Evolutionary conservation across 2,888 invertebrate genomes (phyloP), one percentile per base, ranked within the genome.

Genomic region (Unio pictorum): DNA sequence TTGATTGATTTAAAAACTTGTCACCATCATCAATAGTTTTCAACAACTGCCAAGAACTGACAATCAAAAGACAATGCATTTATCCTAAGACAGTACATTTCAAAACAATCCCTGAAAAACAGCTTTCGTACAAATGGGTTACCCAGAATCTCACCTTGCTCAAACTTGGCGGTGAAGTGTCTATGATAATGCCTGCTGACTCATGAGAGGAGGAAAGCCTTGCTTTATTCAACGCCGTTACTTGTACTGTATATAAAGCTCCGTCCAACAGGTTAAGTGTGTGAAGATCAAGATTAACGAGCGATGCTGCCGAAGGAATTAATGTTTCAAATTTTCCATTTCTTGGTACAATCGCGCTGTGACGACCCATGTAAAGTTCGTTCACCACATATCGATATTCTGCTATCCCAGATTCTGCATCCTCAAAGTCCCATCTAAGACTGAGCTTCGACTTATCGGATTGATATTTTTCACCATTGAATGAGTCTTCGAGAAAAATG

Each of bases 221-320:
- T 11, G 82, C 83, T 11, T 78, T 68, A 64, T 83, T 82, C 11
- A 81, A 54, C 5, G 83, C 81, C 7, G 80, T 81, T 18, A 83
- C 83, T 34, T 76, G 74, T 20, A 81, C 62, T 56, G 73, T 73
- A 70, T 83, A 83, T 30, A 59, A 68, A 11, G 75, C 76, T 20
- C 83, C 83, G 68, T 76, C 73, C 65, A 30, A n/a, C 18, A 83
- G 62, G 15, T 30, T 64, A 15, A 81, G 55, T 6, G 45, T 54
- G 15, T 69, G 64, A 15, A 80, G 58, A 17, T 56, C 23, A 5
- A 72, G 56, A 8, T 69, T 57, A 15, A 69, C 68, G 20, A 55
- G 55, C 20, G 57, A 63, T 18, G 66, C 18, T 5, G 66, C 17
- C 1, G 62, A 20, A 4, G 68, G 71, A 28, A 60, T 59, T n/a